Conservation (phyloP, 2,797 vertebrate genomes). For the Odontamblyopus rebecca region DNA sequence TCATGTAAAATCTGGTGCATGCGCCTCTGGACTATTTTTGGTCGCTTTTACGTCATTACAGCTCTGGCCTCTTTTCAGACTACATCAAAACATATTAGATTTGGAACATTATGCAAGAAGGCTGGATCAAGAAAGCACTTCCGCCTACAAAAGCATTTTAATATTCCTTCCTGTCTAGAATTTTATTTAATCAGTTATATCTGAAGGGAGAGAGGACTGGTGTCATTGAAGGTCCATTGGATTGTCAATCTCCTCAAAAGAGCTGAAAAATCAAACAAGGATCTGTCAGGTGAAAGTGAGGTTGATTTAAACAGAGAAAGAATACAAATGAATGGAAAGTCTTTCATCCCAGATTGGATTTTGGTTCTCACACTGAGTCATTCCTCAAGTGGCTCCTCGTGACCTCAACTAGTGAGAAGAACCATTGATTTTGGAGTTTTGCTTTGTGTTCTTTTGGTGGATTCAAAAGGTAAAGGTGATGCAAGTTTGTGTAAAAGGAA, state of each 20-base stretch:
- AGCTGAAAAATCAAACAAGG: slow-evolving; percentile 33
- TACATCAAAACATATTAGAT: slow-evolving; percentile 9
- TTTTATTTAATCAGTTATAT: slow-evolving; percentile 36
- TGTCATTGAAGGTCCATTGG: slow-evolving; percentile 34
- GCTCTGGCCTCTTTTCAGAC: not conserved
- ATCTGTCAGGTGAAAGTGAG: slow-evolving; percentile 27
- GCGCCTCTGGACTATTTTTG: not conserved
- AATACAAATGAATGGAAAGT: slow-evolving; percentile 34
- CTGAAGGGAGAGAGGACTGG: slow-evolving; percentile 35
- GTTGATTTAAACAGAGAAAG: slow-evolving; percentile 1
- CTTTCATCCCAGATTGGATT: slow-evolving; percentile 36
- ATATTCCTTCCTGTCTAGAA: slow-evolving; percentile 27
- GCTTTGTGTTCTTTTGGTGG: not conserved
- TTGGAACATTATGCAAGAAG: slow-evolving; percentile 11
- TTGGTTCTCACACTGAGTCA: slow-evolving; percentile 11
- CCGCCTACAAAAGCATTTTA: slow-evolving; percentile 10
- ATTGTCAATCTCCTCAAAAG: slow-evolving; percentile 44
- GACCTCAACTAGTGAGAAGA: slow-evolving; percentile 1
- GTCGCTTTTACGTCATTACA: not conserved
- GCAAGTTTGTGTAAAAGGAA: not conserved
- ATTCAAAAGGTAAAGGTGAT: slow-evolving; percentile 1
- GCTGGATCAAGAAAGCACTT: slow-evolving; percentile 15
- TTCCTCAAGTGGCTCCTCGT: slow-evolving; percentile 17
- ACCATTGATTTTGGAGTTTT: not conserved
- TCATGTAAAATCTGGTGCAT: not conserved